These are phyloP conservation scores for Diachrysia chrysitis DNA, from an alignment of 2,888 invertebrate species.

Conservation along the genomic window DNA sequence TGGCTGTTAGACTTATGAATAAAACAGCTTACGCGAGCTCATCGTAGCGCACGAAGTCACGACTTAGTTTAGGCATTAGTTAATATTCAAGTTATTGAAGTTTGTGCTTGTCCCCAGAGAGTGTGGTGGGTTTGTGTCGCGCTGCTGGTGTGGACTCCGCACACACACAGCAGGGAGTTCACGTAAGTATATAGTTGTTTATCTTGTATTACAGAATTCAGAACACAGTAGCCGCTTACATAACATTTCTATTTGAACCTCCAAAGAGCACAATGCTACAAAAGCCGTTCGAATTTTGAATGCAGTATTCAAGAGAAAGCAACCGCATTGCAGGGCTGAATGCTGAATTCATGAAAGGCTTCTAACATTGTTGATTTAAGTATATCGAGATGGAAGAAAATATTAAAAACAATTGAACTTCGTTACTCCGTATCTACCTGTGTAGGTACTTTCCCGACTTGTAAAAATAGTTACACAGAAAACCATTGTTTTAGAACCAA, in stretches of 20 bases:
- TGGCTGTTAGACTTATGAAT: constrained; percentile 32
- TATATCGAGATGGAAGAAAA: background rate
- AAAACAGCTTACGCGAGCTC: constrained; percentile 42
- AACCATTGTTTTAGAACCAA: no score
- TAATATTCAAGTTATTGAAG: constrained; percentile 58
- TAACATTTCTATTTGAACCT: constrained; percentile 33
- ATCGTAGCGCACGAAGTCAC: constrained; percentile 41
- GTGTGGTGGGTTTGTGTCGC: constrained; percentile 76
- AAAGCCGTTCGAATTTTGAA: constrained; percentile 40
- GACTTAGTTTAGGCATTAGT: constrained; percentile 43
- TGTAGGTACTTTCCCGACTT: background rate
- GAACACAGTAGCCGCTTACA: constrained; percentile 14
- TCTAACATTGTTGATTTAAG: constrained; percentile 8
- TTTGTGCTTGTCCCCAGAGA: constrained; percentile 74
- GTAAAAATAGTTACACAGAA: background rate
- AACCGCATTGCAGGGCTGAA: constrained; percentile 36
- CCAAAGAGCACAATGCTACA: constrained; percentile 30
- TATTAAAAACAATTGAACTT: background rate
- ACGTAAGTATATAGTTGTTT: constrained; percentile 77
- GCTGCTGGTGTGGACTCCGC: constrained; percentile 73
- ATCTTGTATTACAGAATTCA: constrained; percentile 10
- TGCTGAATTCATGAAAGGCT: constrained; percentile 42
- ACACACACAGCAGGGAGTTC: constrained; percentile 76
- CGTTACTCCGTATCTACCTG: background rate
- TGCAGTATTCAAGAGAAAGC: constrained; percentile 49